Conservation (phyloP, 1,140 invertebrate genomes). For the Popillia japonica region DNA sequence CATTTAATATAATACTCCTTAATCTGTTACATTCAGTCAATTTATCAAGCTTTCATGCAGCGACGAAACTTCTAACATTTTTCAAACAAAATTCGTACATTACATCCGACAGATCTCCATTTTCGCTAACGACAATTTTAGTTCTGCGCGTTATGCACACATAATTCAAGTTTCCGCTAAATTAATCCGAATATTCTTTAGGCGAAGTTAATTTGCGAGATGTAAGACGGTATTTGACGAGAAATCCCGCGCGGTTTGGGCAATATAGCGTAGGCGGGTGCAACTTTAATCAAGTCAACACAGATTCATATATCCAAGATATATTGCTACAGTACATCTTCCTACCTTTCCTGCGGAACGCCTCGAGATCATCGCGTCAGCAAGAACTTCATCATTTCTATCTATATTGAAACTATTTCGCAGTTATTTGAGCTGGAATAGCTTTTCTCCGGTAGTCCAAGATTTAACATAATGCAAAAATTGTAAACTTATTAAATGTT, state of each 20-base stretch:
- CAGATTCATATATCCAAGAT: slow-evolving; percentile 14
- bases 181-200: slow-evolving; percentile 12
- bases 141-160: not conserved
- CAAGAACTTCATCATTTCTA: slow-evolving; percentile 3
- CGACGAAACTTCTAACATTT: slow-evolving; percentile 2
- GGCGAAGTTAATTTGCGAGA: slow-evolving; percentile 12
- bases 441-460: too few species aligned
- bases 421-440: not conserved
- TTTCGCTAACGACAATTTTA: slow-evolving; percentile 15
- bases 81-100: not conserved
- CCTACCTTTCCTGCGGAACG: not conserved
- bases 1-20: too few species aligned
- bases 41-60: not conserved
- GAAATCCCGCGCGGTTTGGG: not conserved
- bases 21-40: too few species aligned
- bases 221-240: not conserved
- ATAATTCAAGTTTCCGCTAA: slow-evolving; percentile 11
- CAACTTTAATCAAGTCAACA: slow-evolving; percentile 11
- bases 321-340: not conserved
- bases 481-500: too few species aligned
- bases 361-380: not conserved
- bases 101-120: not conserved
- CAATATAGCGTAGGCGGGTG: slow-evolving; percentile 5
- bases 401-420: slow-evolving; percentile 13
- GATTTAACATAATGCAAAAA: too few species aligned